Conservation (phyloP, 2,113 vertebrate species). For the Nesoenas mayeri region DNA sequence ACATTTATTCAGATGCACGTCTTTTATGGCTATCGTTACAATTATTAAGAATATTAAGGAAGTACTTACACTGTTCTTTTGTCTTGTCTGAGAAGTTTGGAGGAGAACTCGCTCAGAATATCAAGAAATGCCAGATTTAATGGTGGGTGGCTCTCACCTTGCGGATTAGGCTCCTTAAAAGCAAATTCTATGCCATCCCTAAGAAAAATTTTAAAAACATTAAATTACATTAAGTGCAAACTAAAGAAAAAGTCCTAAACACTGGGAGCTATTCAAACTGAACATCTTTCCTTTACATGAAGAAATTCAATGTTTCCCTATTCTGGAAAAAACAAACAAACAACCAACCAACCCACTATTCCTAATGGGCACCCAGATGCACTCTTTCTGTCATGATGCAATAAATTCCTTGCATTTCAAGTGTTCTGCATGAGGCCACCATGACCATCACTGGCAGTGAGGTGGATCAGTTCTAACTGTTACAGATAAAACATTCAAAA, state of each 20-base stretch:
- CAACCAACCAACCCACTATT: neutral
- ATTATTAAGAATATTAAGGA: neutral
- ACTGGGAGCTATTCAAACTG: neutral
- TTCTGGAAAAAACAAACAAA: neutral
- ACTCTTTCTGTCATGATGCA: too few relatives aligned
- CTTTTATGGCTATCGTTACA: neutral
- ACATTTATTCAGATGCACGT: neutral
- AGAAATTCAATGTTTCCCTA: neutral
- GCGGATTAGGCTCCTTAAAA: slow-evolving; percentile 97
- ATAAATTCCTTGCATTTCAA: neutral
- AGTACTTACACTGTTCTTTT: slow-evolving; percentile 98
- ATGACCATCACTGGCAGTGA: neutral
- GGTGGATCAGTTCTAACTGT: neutral
- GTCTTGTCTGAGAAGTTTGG: slow-evolving; percentile 97
- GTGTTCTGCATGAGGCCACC: neutral
- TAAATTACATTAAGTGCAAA: neutral
- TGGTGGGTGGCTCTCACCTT: slow-evolving; percentile 94
- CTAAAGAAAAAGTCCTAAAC: neutral
- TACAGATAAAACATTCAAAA: neutral
- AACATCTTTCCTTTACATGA: neutral
- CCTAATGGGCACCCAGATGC: neutral
- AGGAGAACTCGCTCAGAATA: slow-evolving; percentile 98
- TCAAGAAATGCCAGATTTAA: slow-evolving; percentile 97
- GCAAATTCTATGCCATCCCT: slow-evolving; percentile 99
- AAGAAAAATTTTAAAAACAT: neutral